phyloP scores from a whole-genome alignment of 2,888 invertebrate genomes.

The Ectropis crepuscularia region DNA sequence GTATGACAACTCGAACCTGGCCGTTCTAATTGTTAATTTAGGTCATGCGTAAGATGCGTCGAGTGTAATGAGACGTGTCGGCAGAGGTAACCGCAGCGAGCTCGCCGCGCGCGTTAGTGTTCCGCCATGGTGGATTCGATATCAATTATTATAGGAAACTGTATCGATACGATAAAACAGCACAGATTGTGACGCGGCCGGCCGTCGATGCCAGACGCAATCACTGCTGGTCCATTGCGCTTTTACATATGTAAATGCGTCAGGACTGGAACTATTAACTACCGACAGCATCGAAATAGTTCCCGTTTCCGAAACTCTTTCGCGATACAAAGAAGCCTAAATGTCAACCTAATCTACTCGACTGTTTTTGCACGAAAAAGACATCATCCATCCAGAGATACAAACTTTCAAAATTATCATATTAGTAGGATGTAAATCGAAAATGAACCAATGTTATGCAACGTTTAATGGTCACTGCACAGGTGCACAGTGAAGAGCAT shows the following conservation, averaged over 20 bases:
- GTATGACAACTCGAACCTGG: constrained; percentile 20
- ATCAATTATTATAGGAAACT: constrained; percentile 43
- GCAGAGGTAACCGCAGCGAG: constrained; percentile 13
- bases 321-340: too few species aligned
- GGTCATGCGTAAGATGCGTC: constrained; percentile 26
- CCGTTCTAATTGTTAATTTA: constrained; percentile 33
- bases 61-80: constrained; percentile 18
- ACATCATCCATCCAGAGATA: too few species aligned
- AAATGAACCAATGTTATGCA: too few species aligned
- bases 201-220: constrained; percentile 52
- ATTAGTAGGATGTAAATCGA: too few species aligned
- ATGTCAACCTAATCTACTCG: too few species aligned
- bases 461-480: too few species aligned
- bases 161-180: constrained; percentile 34
- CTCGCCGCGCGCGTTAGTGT: constrained; percentile 21
- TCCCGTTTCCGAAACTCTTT: too few species aligned
- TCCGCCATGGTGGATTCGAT: constrained; percentile 26
- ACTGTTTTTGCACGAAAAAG: too few species aligned
- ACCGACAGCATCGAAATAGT: too few species aligned
- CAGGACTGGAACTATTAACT: constrained; percentile 12
- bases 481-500: not conserved
- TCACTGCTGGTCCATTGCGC: constrained; percentile 64
- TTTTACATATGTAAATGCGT: constrained; percentile 29
- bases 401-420: too few species aligned
- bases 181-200: constrained; percentile 15